These are phyloP conservation scores for Yponomeuta cagnagella DNA, from an alignment of 2,888 invertebrate genomes.

Conservation along the genomic window DNA sequence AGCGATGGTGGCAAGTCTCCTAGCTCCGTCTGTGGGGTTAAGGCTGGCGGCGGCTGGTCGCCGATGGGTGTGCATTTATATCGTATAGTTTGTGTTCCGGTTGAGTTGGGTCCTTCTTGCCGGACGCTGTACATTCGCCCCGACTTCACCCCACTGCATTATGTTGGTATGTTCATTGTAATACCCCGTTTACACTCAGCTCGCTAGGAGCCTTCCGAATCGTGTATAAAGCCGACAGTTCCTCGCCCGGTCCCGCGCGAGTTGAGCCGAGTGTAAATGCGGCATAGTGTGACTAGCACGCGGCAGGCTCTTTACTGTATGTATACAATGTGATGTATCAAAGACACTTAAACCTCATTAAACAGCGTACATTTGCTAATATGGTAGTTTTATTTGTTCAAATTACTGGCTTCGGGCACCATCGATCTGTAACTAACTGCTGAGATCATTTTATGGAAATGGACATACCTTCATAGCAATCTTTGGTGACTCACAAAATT, in stretches of 20 bases:
- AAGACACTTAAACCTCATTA: slow-evolving; percentile 65
- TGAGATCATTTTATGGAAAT: slow-evolving; percentile 26
- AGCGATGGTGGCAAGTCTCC: no score
- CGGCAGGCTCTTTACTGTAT: slow-evolving; percentile 36
- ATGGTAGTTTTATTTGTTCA: slow-evolving; percentile 60
- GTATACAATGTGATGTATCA: slow-evolving; percentile 47
- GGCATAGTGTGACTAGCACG: slow-evolving; percentile 29
- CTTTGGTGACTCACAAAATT: slow-evolving; percentile 34
- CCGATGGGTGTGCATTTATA: slow-evolving; percentile 22
- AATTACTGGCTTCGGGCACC: slow-evolving; percentile 30
- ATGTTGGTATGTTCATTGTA: slow-evolving; percentile 70
- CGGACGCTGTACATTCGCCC: slow-evolving; percentile 24
- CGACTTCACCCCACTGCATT: slow-evolving; percentile 27
- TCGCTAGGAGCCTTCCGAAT: no score
- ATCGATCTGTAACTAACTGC: slow-evolving; percentile 25
- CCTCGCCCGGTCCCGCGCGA: no score
- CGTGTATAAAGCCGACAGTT: no score
- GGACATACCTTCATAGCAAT: slow-evolving; percentile 65
- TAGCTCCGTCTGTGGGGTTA: not conserved
- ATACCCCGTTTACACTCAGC: not conserved
- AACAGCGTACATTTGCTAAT: slow-evolving; percentile 62
- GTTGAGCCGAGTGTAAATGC: no score
- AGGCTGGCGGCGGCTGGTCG: not conserved
- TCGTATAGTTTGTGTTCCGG: slow-evolving; percentile 19
- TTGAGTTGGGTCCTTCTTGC: slow-evolving; percentile 28